These are phyloP conservation scores for Serranochromis macrocephalus DNA, from an alignment of 2,113 vertebrate genomes.

Conservation along the genomic window DNA sequence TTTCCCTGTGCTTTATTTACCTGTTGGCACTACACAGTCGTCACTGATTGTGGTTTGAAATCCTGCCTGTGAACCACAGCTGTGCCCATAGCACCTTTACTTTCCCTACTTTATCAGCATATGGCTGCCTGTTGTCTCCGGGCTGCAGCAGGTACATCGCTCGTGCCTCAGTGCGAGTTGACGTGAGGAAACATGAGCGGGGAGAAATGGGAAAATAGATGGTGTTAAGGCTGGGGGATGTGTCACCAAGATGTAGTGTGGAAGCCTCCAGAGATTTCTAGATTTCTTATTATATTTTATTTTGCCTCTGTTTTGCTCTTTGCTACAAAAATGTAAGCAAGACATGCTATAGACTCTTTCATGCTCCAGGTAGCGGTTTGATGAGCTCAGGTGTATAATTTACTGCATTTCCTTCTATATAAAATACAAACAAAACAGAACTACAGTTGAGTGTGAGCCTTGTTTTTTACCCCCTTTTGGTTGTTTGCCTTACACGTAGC, in stretches of 20 bases:
- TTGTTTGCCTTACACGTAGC: neutral
- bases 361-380: neutral
- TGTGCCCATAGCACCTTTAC: neutral
- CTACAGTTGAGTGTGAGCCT: neutral
- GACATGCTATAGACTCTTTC: neutral
- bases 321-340: neutral
- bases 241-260: neutral
- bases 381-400: neutral
- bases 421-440: neutral
- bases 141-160: neutral
- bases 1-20: conserved; percentile 12
- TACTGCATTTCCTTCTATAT: neutral
- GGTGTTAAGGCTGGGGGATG: neutral
- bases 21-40: neutral
- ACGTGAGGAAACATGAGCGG: neutral
- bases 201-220: conserved; percentile 5
- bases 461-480: neutral
- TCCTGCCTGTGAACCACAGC: conserved; percentile 10
- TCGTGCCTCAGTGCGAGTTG: neutral
- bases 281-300: neutral
- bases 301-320: neutral
- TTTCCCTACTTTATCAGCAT: neutral
- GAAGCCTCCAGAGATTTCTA: neutral
- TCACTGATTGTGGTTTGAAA: conserved; percentile 5
- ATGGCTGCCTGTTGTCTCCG: neutral